phyloP scores from a whole-genome alignment of 2,888 invertebrate species.

The Apamea monoglypha region DNA sequence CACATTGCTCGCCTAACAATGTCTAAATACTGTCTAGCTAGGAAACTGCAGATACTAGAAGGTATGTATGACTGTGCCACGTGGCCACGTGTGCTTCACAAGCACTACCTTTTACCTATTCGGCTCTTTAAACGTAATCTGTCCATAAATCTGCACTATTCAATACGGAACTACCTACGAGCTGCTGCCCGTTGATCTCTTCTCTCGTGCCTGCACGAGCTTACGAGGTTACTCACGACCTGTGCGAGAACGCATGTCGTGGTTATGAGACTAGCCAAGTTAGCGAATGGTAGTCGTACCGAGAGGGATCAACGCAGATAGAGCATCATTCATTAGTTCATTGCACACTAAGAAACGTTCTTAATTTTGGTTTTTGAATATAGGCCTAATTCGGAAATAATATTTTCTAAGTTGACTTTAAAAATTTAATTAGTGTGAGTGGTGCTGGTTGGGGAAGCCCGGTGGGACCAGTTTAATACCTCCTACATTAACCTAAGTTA shows the following conservation, averaged over 20 bases:
- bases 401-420: slow-evolving; percentile 2
- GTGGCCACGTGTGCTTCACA: not conserved
- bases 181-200: not conserved
- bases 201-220: not conserved
- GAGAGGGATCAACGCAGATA: not conserved
- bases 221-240: not conserved
- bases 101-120: not conserved
- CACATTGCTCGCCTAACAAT: not conserved
- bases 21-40: not conserved
- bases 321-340: not conserved
- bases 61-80: not conserved
- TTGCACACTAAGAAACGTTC: not conserved
- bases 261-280: not conserved
- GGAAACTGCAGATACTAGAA: not conserved
- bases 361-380: not conserved
- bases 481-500: not conserved
- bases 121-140: not conserved
- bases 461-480: not conserved
- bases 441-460: not conserved
- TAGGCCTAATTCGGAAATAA: not conserved
- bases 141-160: not conserved
- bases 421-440: slow-evolving; percentile 19
- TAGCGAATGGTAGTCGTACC: not conserved
- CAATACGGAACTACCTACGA: not conserved
- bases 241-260: not conserved